Conservation (phyloP, 1,140 invertebrate species). For the Trissolcus basalis region DNA sequence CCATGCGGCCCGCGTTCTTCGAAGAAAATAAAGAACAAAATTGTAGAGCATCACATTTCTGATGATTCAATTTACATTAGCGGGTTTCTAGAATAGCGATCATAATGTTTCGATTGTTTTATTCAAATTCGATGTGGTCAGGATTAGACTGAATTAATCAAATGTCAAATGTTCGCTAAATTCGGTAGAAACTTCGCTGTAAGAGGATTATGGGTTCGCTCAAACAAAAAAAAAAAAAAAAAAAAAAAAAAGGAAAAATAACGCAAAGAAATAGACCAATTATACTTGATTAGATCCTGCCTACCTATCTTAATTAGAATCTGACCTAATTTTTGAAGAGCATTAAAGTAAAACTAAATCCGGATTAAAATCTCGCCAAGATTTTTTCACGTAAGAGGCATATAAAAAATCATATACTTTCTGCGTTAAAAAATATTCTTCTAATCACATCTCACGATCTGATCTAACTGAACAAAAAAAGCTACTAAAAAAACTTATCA, state of each 20-base stretch:
- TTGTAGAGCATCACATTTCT: too few relatives aligned
- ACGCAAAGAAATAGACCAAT: neutral
- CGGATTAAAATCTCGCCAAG: neutral
- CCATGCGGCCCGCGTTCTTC: too few relatives aligned
- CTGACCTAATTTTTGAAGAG: slow-evolving; percentile 4
- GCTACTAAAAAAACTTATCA: too few relatives aligned
- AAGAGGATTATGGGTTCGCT: neutral
- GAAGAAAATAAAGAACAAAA: too few relatives aligned
- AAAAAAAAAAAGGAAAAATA: neutral
- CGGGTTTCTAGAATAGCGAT: too few relatives aligned
- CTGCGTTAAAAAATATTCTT: too few relatives aligned
- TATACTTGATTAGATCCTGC: neutral
- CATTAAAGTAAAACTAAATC: neutral
- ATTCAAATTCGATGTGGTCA: neutral
- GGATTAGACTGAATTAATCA: neutral
- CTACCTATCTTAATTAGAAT: slow-evolving; percentile 3
- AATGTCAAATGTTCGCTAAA: slow-evolving; percentile 2
- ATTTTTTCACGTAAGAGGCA: neutral
- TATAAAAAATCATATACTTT: too few relatives aligned
- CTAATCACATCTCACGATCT: too few relatives aligned
- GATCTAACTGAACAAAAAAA: too few relatives aligned
- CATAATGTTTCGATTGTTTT: neutral
- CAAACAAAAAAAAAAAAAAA: neutral
- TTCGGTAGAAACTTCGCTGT: neutral
- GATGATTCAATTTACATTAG: too few relatives aligned